Evolutionary conservation across 2,888 invertebrate genomes (phyloP).

Genomic region (Lucinisca nassula): DNA sequence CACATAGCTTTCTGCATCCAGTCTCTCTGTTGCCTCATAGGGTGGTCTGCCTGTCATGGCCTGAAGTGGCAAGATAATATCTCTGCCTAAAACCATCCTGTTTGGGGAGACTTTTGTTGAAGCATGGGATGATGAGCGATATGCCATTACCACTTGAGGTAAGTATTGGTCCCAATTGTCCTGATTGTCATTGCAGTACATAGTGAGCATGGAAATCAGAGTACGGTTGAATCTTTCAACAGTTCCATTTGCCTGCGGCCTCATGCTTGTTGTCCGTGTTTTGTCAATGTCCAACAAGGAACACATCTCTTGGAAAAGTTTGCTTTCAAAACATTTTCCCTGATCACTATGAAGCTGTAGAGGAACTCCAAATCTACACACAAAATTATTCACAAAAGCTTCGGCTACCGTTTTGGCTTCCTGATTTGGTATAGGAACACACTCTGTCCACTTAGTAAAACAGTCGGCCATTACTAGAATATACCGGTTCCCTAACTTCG

Average conservation of each 20-base stretch:
- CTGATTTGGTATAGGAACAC: constrained; percentile 33
- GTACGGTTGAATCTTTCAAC: constrained; percentile 64
- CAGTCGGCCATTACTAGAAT: constrained; percentile 45
- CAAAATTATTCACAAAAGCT: constrained; percentile 31
- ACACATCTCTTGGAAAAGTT: constrained; percentile 53
- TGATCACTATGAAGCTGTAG: constrained; percentile 55
- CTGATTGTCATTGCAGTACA: constrained; percentile 39
- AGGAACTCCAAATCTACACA: constrained; percentile 45
- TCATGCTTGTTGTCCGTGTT: constrained; percentile 32
- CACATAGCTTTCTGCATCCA: neutral
- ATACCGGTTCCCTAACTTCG: constrained; percentile 30
- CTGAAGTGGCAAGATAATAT: constrained; percentile 47
- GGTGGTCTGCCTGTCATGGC: constrained; percentile 31
- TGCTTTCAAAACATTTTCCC: constrained; percentile 43
- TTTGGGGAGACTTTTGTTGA: constrained; percentile 52
- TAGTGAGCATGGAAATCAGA: constrained; percentile 32
- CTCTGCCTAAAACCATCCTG: constrained; percentile 54
- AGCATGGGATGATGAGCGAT: constrained; percentile 46
- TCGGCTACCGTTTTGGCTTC: constrained; percentile 34
- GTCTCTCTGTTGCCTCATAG: neutral
- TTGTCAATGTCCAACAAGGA: constrained; percentile 55
- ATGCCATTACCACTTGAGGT: constrained; percentile 62
- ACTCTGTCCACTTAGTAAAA: constrained; percentile 55
- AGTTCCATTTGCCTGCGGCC: constrained; percentile 51
- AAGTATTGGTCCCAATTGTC: constrained; percentile 50